Evolutionary conservation across 2,797 vertebrate species (phyloP), one percentile per base, ranked within the genome.

Genomic region (Hyperoplus immaculatus): DNA sequence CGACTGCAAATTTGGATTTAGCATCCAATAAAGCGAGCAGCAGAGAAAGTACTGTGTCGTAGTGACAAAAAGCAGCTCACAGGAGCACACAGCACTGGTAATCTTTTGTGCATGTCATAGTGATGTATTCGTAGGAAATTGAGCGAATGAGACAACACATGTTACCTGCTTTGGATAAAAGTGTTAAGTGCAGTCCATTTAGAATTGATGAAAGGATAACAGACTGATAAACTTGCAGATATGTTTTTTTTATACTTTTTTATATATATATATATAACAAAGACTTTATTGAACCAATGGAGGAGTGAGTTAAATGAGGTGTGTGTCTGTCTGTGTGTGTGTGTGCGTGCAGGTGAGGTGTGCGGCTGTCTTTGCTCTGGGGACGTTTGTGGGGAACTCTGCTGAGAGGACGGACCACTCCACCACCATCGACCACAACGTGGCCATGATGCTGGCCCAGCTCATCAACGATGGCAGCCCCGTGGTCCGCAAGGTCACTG

Each of bases 361-460:
- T 38, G 96, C 98, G 0, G 98, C 98, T 0, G 98, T 99, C 50
- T 99, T 99, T 18, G 98, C 98, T 0, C 93, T 99, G 59, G 98
- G 98, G 5, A 99, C 98, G 0, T 99, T 99, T 18, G 98, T 99
- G 84, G 98, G 98, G 8, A 99, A 99, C 93, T 99, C 98, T 0
- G 97, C 96, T 0, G 98, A 99, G 89, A 93, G 97, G 78, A 99
- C 98, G 0, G 98, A 99, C 81, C 98, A 99, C 93, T 99, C 98
- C 18, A 99, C 98, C 89, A 99, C 98, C 86, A 99, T 99, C 4
- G 98, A 99, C 90, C 98, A 99, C 95, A 99, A 99, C 1, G 98
- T 99, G 87, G 98, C 97, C 81, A 99, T 99, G 98, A 98, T 99
- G 98, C 81, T 99, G 77, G 98, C 98, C 0, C 98, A 99, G 88